Conservation (phyloP, 2,888 invertebrate species). For the Schrankia costaestrigalis region DNA sequence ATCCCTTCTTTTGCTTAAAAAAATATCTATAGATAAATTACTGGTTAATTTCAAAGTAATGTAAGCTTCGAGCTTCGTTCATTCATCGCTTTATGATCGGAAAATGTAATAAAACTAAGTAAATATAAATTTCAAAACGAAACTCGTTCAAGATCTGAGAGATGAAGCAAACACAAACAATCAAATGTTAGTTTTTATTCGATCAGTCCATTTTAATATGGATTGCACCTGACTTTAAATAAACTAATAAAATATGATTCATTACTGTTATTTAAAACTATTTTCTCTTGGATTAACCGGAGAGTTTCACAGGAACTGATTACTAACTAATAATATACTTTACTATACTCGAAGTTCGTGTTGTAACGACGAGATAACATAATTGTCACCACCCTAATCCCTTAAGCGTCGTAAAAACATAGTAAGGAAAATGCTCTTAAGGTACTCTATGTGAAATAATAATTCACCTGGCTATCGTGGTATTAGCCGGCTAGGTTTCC, state of each 20-base stretch:
- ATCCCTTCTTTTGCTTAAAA: no score
- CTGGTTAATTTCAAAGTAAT: slow-evolving; percentile 34
- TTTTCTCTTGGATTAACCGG: no score
- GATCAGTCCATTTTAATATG: slow-evolving; percentile 25
- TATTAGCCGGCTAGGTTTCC: no score
- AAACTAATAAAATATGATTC: slow-evolving; percentile 32
- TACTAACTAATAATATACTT: no score
- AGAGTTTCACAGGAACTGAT: no score
- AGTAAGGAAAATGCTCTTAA: no score
- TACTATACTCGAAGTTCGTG: no score
- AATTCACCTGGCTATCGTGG: no score
- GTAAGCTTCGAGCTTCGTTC: slow-evolving; percentile 41
- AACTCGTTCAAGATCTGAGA: slow-evolving; percentile 47
- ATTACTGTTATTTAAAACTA: slow-evolving; percentile 5
- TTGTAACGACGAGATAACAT: no score
- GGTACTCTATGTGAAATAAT: no score
- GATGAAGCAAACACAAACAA: slow-evolving; percentile 29
- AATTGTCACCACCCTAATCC: no score
- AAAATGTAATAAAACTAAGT: slow-evolving; percentile 54
- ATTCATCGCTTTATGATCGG: slow-evolving; percentile 51
- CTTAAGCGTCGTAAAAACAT: no score
- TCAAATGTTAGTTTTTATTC: slow-evolving; percentile 32
- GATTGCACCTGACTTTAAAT: slow-evolving; percentile 23
- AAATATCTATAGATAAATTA: slow-evolving; percentile 1
- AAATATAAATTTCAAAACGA: slow-evolving; percentile 49